Conservation (phyloP, 2,113 vertebrate species). For the Neofelis nebulosa region DNA sequence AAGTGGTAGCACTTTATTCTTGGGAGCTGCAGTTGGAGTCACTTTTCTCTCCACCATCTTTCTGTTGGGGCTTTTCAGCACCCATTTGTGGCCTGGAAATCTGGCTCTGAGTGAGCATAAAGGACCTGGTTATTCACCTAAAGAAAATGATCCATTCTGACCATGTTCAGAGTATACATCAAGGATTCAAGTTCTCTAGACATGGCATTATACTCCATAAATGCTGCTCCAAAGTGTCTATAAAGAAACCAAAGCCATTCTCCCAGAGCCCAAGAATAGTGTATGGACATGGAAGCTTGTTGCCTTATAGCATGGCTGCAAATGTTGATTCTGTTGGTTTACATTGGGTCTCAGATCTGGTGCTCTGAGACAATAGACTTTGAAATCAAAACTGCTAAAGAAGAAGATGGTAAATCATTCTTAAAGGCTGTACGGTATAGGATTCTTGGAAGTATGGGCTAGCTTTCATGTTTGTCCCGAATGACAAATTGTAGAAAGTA, state of each 20-base stretch:
- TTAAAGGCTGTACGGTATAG: conserved; percentile 87
- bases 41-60: conserved; percentile 87
- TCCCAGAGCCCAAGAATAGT: conserved; percentile 84
- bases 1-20: conserved; percentile 85
- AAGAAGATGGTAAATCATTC: conserved; percentile 86
- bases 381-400: conserved; percentile 85
- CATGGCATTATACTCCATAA: conserved; percentile 87
- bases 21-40: conserved; percentile 85
- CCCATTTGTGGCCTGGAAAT: conserved; percentile 86
- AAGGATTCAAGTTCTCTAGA: conserved; percentile 87
- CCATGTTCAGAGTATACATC: conserved; percentile 84
- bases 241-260: conserved; percentile 87
- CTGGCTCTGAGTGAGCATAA: conserved; percentile 84
- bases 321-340: conserved; percentile 88
- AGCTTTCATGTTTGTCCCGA: conserved; percentile 86
- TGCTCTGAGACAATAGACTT: conserved; percentile 86
- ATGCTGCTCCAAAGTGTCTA: conserved; percentile 86
- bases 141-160: conserved; percentile 86
- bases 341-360: conserved; percentile 86
- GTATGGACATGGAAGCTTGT: conserved; percentile 86
- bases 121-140: conserved; percentile 84
- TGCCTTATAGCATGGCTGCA: conserved; percentile 84
- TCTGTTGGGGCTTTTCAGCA: conserved; percentile 86
- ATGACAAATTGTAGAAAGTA: conserved; percentile 87
- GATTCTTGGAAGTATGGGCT: conserved; percentile 85